Conservation (phyloP, 92 coral and sea anemone genomes). For the Zoanthus gigantus region DNA sequence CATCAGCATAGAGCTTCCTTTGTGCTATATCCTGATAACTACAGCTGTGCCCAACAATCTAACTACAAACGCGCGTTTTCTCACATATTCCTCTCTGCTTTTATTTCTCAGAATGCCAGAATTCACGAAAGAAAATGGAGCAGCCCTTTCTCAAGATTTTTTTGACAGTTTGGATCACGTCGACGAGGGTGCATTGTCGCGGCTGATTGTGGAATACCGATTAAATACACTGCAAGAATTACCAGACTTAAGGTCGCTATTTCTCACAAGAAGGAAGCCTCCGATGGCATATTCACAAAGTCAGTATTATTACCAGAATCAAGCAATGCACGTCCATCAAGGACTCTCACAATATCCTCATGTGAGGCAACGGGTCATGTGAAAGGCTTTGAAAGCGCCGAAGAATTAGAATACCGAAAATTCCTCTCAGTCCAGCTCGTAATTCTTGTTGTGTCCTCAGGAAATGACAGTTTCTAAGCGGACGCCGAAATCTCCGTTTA, state of each 20-base stretch:
- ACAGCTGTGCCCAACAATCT: constrained; percentile 15
- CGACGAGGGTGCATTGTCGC: constrained; percentile 88
- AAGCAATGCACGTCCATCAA: constrained; percentile 25
- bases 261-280: constrained; percentile 72
- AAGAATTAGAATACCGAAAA: constrained; percentile 36
- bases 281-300: constrained; percentile 53
- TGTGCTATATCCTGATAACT: not conserved
- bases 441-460: constrained; percentile 40
- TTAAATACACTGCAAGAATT: constrained; percentile 88
- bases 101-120: constrained; percentile 81
- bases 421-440: constrained; percentile 37
- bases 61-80: not conserved
- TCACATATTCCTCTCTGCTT: not conserved
- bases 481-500: constrained; percentile 47
- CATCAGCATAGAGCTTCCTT: constrained; percentile 29
- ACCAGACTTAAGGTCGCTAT: constrained; percentile 89
- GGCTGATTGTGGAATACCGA: constrained; percentile 83
- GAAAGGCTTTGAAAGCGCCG: not conserved
- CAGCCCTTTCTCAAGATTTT: constrained; percentile 88
- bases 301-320: constrained; percentile 42
- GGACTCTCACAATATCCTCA: constrained; percentile 39
- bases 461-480: constrained; percentile 42
- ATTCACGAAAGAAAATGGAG: constrained; percentile 73
- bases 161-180: constrained; percentile 96
- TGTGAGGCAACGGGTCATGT: constrained; percentile 47